Base-by-base conservation (phyloP, 2,113 vertebrate species). In the Syngnathus typhle region DNA sequence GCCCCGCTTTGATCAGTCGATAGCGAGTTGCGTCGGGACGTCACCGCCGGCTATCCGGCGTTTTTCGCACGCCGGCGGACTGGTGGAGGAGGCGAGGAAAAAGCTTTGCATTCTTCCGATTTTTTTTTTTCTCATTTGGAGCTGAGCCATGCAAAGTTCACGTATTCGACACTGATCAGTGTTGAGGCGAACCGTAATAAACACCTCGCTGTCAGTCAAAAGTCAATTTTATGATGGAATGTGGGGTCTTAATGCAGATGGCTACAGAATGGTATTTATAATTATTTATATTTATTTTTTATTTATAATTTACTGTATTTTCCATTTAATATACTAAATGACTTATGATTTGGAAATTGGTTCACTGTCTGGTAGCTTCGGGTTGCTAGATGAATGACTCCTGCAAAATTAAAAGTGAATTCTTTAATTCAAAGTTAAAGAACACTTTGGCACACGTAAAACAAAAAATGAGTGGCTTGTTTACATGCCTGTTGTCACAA, bases 1-100 rank as follows among this genome's bases (percentile, higher is more conserved):
- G 70, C 74, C 73, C 41, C 1, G 69, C 80, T 89, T 89, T 89
- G 85, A 91, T 87, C 83, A 74, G 76, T 43, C 73, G 75, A 44
- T 69, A 71, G 41, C 70, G 79, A 10, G 21, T 39, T 77, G 81
- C 76, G 84, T 87, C 76, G 78, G 73, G 43, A 65, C 77, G 84
- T 83, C 82, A 75, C 78, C 59, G 27, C 69, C 55, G 74, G 76
- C 81, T 76, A 79, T 83, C 84, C 65, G 67, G 87, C 84, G 83
- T 76, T 76, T 77, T 74, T 32, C 23, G 70, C 70, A 46, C 71
- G 71, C 59, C 44, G 73, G 27, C 0, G 3, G 65, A 72, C 74
- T 77, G 77, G 43, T 32, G 65, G 74, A 63, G 78, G 64, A 75
- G 51, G 73, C 55, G 69, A 69, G 74, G 65, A 75, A 83, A 75